Percentiles rank a stretch among this genome's conserved stretches.
phyloP scores from a whole-genome alignment of 2,113 vertebrate species.

The Rhagologus leucostigma region DNA sequence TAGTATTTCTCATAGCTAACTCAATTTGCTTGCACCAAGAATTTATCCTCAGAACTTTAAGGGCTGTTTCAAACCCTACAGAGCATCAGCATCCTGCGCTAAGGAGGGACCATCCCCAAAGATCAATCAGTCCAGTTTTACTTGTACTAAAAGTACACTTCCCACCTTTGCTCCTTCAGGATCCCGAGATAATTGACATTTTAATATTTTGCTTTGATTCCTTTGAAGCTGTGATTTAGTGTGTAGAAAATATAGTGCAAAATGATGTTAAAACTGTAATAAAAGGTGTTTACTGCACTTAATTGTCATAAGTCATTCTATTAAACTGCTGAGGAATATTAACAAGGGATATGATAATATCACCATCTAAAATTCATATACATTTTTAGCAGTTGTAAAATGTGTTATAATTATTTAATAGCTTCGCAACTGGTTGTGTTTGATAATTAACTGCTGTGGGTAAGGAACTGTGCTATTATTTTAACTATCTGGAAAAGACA shows the following conservation, averaged over 20 bases:
- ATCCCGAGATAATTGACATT: not conserved
- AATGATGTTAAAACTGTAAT: conserved; percentile 26
- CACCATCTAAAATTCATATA: conserved; percentile 23
- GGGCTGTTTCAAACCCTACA: not conserved
- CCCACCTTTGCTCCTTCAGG: not conserved
- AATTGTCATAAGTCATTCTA: conserved; percentile 41
- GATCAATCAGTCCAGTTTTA: not conserved
- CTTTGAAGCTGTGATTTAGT: not conserved
- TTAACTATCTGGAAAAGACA: not conserved
- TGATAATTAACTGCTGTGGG: conserved; percentile 22
- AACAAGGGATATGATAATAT: conserved; percentile 39
- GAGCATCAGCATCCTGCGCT: not conserved
- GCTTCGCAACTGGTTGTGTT: conserved; percentile 11
- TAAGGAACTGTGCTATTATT: not conserved
- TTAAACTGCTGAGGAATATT: conserved; percentile 33
- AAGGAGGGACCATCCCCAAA: not conserved
- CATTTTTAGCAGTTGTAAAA: conserved; percentile 29
- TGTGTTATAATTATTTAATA: conserved; percentile 55
- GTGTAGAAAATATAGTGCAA: not conserved
- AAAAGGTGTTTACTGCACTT: conserved; percentile 44
- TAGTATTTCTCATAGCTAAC: not conserved
- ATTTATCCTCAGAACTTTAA: not conserved
- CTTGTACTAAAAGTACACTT: not conserved
- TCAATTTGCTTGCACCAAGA: not conserved
- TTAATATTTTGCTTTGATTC: not conserved